Percentiles rank a stretch among this genome's conserved stretches.
These are phyloP conservation scores for Alligator mississippiensis DNA, from an alignment of 2,113 vertebrate genomes.

Conservation along the genomic window DNA sequence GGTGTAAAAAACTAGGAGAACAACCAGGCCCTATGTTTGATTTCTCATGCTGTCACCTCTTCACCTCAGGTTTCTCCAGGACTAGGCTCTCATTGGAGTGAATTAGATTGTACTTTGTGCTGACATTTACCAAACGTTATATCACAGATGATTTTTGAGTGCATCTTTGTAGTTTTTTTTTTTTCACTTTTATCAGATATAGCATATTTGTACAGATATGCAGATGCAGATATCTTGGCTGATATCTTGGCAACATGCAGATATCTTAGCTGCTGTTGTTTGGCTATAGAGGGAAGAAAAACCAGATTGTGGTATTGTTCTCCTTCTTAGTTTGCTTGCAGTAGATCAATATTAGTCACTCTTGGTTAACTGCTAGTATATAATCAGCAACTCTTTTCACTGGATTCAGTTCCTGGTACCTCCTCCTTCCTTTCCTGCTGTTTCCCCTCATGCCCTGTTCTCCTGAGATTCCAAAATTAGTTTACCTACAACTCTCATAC, in stretches of 20 bases:
- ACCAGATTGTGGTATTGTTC: neutral
- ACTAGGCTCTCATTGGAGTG: neutral
- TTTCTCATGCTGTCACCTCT: too few species aligned
- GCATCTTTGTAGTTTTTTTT: neutral
- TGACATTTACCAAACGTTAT: neutral
- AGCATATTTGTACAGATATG: neutral
- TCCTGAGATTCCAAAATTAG: neutral
- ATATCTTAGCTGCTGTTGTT: slow-evolving; percentile 13
- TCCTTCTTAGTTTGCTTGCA: neutral
- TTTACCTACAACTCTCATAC: neutral
- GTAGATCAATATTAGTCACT: neutral
- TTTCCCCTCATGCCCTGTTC: neutral
- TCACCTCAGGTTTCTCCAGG: slow-evolving; percentile 26
- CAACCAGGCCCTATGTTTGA: neutral
- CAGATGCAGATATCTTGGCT: too few species aligned
- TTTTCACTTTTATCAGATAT: neutral
- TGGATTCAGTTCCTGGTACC: neutral
- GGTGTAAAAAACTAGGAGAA: neutral
- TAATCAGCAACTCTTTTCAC: neutral
- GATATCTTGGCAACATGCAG: too few species aligned
- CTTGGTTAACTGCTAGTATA: neutral
- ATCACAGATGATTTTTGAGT: neutral
- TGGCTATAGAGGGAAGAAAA: neutral
- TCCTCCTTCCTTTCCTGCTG: neutral
- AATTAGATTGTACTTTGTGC: neutral